phyloP scores from a whole-genome alignment of 2,113 vertebrate genomes.

The Struthidea cinerea region DNA sequence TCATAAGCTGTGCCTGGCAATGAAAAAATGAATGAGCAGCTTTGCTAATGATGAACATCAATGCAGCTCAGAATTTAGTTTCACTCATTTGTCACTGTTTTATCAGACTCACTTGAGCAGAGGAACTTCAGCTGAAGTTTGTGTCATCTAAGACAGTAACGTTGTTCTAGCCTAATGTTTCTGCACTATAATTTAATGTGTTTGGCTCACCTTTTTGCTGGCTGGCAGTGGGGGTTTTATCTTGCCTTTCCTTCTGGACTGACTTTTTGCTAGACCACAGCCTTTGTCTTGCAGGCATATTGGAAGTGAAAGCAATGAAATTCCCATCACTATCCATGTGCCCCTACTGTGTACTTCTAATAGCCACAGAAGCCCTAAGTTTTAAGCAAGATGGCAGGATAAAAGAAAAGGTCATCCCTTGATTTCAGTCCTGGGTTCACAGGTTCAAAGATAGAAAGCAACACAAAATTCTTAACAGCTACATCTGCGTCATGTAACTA shows the following conservation, averaged over 20 bases:
- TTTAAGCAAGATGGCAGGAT: not conserved
- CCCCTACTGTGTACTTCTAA: not conserved
- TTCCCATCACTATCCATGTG: not conserved
- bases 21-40: not conserved
- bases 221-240: not conserved
- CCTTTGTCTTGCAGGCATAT: not conserved
- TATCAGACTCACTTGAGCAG: not conserved
- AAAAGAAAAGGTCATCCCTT: not conserved
- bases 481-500: not conserved
- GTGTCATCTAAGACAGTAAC: not conserved
- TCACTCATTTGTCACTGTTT: not conserved
- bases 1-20: not conserved
- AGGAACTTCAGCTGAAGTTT: not conserved
- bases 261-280: not conserved
- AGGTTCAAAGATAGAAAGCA: not conserved
- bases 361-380: not conserved
- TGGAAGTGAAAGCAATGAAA: not conserved
- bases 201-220: not conserved
- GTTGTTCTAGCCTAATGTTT: not conserved
- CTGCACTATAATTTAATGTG: not conserved
- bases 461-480: not conserved
- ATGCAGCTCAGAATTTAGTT: not conserved
- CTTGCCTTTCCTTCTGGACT: not conserved
- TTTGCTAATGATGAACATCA: not conserved
- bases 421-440: not conserved